phyloP scores from a whole-genome alignment of 2,888 invertebrate genomes.

The Protonemura montana region DNA sequence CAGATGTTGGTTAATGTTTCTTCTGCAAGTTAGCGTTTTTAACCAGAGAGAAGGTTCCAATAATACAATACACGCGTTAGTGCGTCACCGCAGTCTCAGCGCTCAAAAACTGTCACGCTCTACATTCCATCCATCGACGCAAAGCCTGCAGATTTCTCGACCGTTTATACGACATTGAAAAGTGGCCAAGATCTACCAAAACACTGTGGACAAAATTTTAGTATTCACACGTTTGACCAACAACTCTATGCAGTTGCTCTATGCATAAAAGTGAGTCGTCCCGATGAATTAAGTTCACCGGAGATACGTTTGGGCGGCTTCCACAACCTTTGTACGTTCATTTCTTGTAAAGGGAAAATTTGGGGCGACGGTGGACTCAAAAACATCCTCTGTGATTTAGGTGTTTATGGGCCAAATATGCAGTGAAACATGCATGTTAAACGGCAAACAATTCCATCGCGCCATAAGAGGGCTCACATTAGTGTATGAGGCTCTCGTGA shows the following conservation, averaged over 20 bases:
- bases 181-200: neutral
- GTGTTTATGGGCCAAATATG: constrained; percentile 20
- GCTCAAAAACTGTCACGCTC: neutral
- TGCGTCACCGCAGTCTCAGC: too few species aligned
- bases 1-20: too few species aligned
- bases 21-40: too few species aligned
- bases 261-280: constrained; percentile 15
- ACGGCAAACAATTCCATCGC: constrained; percentile 17
- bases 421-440: too few species aligned
- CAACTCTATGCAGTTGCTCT: constrained; percentile 37
- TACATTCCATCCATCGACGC: constrained; percentile 19
- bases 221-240: constrained; percentile 38
- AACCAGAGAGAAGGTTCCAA: too few species aligned
- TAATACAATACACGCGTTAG: too few species aligned
- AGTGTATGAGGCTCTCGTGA: constrained; percentile 26
- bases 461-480: constrained; percentile 18
- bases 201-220: constrained; percentile 31
- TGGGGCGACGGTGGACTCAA: constrained; percentile 29
- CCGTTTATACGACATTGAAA: constrained; percentile 23
- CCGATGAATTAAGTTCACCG: neutral
- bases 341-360: constrained; percentile 24
- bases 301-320: constrained; percentile 16
- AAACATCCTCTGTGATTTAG: constrained; percentile 15
- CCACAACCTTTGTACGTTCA: constrained; percentile 19
- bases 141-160: constrained; percentile 15